A percentile compares a stretch with the other conserved stretches of the same genome.
Evolutionary conservation across 2,797 vertebrate genomes (phyloP).

Genomic region (Pogonophryne albipinna): DNA sequence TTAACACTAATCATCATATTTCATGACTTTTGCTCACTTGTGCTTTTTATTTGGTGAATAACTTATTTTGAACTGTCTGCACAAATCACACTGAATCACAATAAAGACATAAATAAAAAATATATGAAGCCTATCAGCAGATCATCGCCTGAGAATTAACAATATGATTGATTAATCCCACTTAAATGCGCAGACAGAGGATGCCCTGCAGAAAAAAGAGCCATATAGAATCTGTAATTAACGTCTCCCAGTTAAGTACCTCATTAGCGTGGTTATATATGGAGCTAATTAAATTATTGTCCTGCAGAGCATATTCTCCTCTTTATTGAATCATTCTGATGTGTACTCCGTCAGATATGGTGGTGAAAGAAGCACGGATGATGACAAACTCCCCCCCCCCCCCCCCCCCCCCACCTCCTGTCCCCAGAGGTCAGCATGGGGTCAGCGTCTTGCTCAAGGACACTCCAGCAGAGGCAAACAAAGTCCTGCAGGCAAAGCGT

Average conservation of each 20-base stretch:
- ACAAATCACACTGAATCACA: background rate
- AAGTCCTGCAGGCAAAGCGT: too few relatives aligned
- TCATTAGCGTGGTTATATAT: conserved; percentile 73
- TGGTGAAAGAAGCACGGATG: conserved; percentile 15
- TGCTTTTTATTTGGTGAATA: background rate
- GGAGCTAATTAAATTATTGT: conserved; percentile 74
- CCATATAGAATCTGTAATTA: conserved; percentile 76
- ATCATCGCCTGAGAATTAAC: conserved; percentile 9
- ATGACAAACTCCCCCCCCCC: conserved; percentile 16
- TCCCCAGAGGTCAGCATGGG: conserved; percentile 62
- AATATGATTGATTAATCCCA: conserved; percentile 56
- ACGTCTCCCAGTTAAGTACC: conserved; percentile 63
- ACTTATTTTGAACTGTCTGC: background rate
- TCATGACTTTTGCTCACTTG: background rate
- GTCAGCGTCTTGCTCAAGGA: conserved; percentile 80
- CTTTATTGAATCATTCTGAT: conserved; percentile 57
- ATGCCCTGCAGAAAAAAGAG: conserved; percentile 64
- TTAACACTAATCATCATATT: background rate
- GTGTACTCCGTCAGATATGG: conserved; percentile 40
- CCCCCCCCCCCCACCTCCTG: background rate
- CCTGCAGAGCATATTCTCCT: conserved; percentile 44
- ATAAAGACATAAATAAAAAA: background rate
- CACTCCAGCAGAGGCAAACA: conserved; percentile 48
- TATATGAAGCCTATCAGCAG: background rate
- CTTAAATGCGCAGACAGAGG: conserved; percentile 29